Conservation (phyloP, 2,113 vertebrate species). For the Genyomyrus donnyi region DNA sequence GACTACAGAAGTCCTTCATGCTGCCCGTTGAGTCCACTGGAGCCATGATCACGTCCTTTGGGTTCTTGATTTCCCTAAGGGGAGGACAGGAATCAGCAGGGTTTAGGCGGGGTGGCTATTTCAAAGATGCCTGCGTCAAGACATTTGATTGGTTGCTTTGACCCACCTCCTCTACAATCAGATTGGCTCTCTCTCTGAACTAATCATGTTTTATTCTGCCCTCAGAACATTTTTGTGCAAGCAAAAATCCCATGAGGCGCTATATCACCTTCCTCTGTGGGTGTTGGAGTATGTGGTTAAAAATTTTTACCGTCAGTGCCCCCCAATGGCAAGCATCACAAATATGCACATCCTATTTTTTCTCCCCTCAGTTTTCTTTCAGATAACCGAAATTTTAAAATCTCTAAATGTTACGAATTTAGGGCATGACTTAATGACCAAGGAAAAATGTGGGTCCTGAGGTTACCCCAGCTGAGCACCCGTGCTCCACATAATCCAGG, state of each 20-base stretch:
- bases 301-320: neutral
- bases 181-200: too few relatives aligned
- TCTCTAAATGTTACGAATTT: neutral
- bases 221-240: too few relatives aligned
- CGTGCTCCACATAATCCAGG: neutral
- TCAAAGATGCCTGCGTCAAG: neutral
- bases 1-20: slow-evolving; percentile 89
- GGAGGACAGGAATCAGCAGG: neutral
- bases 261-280: neutral
- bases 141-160: too few relatives aligned
- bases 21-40: slow-evolving; percentile 73
- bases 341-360: neutral
- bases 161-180: too few relatives aligned
- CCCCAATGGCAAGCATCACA: neutral
- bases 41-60: slow-evolving; percentile 82
- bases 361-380: neutral
- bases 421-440: neutral
- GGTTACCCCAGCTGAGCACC: neutral
- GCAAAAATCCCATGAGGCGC: too few relatives aligned
- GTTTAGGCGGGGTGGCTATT: neutral
- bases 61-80: slow-evolving; percentile 74
- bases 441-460: neutral
- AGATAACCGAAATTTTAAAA: neutral
- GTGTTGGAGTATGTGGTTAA: neutral
- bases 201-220: too few relatives aligned